Percentiles rank a stretch among this genome's conserved stretches.
phyloP scores from a whole-genome alignment of 1,140 invertebrate species.

The Polyergus mexicanus region DNA sequence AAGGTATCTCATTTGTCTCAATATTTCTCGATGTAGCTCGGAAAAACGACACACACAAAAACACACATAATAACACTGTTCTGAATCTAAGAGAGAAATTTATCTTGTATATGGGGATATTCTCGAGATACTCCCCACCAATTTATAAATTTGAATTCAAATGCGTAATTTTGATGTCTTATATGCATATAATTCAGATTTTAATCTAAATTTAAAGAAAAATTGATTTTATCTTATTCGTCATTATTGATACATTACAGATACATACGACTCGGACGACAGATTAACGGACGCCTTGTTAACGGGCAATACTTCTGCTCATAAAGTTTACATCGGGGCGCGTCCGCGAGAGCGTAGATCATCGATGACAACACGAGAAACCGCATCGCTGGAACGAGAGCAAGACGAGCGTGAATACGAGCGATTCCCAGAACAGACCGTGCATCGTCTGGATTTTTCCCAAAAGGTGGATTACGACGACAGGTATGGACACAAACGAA shows the following conservation, averaged over 20 bases:
- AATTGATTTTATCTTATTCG: slow-evolving; percentile 1
- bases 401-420: slow-evolving; percentile 52
- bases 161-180: neutral
- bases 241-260: slow-evolving; percentile 60
- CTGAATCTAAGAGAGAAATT: too few species aligned
- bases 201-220: too few species aligned
- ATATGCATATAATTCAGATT: neutral
- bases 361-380: slow-evolving; percentile 71
- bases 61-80: too few species aligned
- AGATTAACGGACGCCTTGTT: slow-evolving; percentile 52
- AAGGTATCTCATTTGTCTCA: too few species aligned
- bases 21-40: too few species aligned
- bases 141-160: neutral
- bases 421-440: slow-evolving; percentile 51
- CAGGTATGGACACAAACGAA: slow-evolving; percentile 48
- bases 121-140: too few species aligned
- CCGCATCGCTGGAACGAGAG: slow-evolving; percentile 62
- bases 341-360: slow-evolving; percentile 74
- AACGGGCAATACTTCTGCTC: slow-evolving; percentile 69
- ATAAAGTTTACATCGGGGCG: slow-evolving; percentile 71
- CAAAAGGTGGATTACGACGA: slow-evolving; percentile 49
- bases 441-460: slow-evolving; percentile 46
- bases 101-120: too few species aligned
- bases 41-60: too few species aligned
- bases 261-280: slow-evolving; percentile 70